phyloP scores from a whole-genome alignment of 2,113 vertebrate genomes.

The Strix uralensis region DNA sequence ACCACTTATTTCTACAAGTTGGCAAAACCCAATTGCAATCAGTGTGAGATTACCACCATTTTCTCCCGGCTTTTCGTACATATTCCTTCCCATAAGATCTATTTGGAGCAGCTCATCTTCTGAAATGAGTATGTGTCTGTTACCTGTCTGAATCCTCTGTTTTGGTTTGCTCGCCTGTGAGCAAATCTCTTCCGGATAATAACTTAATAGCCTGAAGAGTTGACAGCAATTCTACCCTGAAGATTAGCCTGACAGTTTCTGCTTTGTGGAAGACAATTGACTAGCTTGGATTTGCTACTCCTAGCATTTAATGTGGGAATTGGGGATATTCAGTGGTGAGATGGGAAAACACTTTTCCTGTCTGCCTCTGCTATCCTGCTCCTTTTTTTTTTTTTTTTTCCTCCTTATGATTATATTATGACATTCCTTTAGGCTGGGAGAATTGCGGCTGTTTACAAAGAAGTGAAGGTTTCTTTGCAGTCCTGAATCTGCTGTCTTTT shows the following conservation, averaged over 20 bases:
- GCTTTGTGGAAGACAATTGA: neutral
- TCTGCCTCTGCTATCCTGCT: neutral
- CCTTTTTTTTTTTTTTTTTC: fast-evolving
- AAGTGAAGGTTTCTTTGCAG: neutral
- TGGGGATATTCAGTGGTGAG: neutral
- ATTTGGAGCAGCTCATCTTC: neutral
- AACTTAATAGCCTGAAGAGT: conserved; percentile 1
- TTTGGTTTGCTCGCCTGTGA: neutral
- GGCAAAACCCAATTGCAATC: neutral
- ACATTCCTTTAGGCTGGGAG: neutral
- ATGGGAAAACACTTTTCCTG: neutral
- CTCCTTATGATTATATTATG: neutral
- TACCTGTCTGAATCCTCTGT: neutral
- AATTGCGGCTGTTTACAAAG: neutral
- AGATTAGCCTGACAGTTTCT: conserved; percentile 7
- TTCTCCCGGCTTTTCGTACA: neutral
- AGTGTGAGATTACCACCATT: neutral
- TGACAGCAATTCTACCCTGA: conserved; percentile 15
- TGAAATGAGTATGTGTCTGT: neutral
- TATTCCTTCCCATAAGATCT: neutral
- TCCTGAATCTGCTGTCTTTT: neutral
- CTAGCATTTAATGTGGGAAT: neutral
- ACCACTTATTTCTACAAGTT: neutral
- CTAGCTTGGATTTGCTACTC: neutral
- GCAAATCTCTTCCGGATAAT: neutral